These are phyloP conservation scores for Aphis craccivora DNA, from an alignment of 1,140 invertebrate species.

Conservation along the genomic window DNA sequence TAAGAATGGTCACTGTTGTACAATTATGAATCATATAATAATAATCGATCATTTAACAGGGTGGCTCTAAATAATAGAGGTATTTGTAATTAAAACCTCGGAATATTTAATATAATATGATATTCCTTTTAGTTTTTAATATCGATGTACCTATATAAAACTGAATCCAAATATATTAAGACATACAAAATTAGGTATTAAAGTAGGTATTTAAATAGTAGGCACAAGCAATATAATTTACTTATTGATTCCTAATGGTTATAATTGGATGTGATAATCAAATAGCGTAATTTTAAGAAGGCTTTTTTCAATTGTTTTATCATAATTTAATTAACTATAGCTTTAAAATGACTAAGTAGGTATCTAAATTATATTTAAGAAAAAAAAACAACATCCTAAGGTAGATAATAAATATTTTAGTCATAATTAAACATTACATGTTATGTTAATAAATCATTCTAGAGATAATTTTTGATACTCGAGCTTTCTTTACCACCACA, in stretches of 20 bases:
- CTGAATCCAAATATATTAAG: neutral
- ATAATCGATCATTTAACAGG: constrained; percentile 19
- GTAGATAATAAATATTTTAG: neutral
- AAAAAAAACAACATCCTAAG: neutral
- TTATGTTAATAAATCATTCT: neutral
- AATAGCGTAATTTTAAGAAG: neutral
- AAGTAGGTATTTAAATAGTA: neutral
- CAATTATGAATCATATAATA: neutral
- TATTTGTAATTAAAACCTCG: neutral
- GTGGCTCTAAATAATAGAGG: neutral
- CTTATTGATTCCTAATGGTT: neutral
- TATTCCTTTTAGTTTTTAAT: neutral
- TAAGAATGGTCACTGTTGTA: neutral
- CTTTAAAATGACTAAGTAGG: no score
- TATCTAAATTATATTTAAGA: no score
- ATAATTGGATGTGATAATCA: neutral
- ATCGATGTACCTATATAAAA: neutral
- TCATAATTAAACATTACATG: neutral
- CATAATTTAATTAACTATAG: neutral
- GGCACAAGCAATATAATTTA: neutral
- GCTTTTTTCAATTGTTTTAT: neutral
- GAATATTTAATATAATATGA: neutral
- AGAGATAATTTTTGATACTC: neutral
- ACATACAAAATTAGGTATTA: no score
- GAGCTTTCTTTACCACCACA: neutral